Conservation (phyloP, 2,113 vertebrate species). For the Myotis brandtii region DNA sequence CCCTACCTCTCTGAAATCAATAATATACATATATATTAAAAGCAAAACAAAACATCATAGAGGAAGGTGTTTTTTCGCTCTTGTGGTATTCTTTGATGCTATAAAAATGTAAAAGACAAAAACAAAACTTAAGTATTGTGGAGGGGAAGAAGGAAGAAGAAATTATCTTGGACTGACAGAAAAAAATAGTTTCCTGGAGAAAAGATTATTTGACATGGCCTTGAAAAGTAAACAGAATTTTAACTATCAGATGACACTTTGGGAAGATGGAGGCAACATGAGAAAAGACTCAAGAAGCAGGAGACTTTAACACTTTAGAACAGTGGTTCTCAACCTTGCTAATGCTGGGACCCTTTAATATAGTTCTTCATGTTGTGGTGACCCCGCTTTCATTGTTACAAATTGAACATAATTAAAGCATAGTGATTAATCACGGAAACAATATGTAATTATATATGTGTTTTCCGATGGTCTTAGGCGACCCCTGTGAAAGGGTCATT, state of each 20-base stretch:
- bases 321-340: too few species aligned
- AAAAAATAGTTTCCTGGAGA: slow-evolving; percentile 46
- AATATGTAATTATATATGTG: too few species aligned
- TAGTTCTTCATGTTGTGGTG: too few species aligned
- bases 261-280: background rate
- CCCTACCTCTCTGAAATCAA: too few species aligned
- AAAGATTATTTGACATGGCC: slow-evolving; percentile 36
- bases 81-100: background rate
- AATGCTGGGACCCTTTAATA: too few species aligned
- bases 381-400: too few species aligned
- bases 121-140: background rate
- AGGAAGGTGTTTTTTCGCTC: background rate
- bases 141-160: background rate
- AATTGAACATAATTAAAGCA: too few species aligned
- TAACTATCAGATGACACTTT: background rate
- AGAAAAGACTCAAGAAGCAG: background rate
- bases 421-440: too few species aligned
- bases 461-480: too few species aligned
- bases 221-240: slow-evolving; percentile 46
- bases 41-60: background rate
- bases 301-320: background rate
- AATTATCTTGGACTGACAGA: slow-evolving; percentile 47
- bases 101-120: slow-evolving; percentile 17
- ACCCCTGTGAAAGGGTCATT: too few species aligned
- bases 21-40: background rate